A percentile compares a stretch with the other conserved stretches of the same genome.
Evolutionary conservation across 2,888 invertebrate genomes (phyloP).

Genomic region (Isoperla grammatica): DNA sequence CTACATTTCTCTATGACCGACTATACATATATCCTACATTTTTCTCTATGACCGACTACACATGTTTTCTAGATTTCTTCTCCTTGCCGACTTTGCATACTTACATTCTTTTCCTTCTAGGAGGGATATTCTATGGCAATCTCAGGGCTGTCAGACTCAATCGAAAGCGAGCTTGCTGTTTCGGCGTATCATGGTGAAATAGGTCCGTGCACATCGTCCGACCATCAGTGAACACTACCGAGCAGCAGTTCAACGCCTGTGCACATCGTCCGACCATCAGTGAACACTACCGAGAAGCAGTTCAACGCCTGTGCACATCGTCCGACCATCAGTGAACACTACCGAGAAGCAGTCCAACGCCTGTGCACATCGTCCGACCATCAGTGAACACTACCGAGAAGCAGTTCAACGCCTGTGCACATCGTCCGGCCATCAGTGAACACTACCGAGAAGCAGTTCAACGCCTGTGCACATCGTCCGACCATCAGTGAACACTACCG

Average conservation of each 20-base stretch:
- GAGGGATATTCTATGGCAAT: slow-evolving; percentile 20
- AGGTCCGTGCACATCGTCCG: slow-evolving; percentile 30
- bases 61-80: too few relatives aligned
- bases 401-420: slow-evolving; percentile 26
- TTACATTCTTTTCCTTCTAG: background rate
- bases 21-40: background rate
- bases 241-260: slow-evolving; percentile 21
- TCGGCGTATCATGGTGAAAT: slow-evolving; percentile 28
- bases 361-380: slow-evolving; percentile 29
- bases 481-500: slow-evolving; percentile 3
- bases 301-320: slow-evolving; percentile 29
- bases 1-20: background rate
- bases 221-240: slow-evolving; percentile 3
- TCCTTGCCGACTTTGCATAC: too few relatives aligned
- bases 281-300: background rate
- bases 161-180: slow-evolving; percentile 1
- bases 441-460: too few relatives aligned
- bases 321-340: slow-evolving; percentile 18
- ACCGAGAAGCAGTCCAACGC: background rate
- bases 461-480: slow-evolving; percentile 29
- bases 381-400: background rate
- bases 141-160: slow-evolving; percentile 14
- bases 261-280: slow-evolving; percentile 26
- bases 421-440: slow-evolving; percentile 23
- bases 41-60: too few relatives aligned